phyloP scores from a whole-genome alignment of 2,888 invertebrate species.

The Mythimna lalbum region DNA sequence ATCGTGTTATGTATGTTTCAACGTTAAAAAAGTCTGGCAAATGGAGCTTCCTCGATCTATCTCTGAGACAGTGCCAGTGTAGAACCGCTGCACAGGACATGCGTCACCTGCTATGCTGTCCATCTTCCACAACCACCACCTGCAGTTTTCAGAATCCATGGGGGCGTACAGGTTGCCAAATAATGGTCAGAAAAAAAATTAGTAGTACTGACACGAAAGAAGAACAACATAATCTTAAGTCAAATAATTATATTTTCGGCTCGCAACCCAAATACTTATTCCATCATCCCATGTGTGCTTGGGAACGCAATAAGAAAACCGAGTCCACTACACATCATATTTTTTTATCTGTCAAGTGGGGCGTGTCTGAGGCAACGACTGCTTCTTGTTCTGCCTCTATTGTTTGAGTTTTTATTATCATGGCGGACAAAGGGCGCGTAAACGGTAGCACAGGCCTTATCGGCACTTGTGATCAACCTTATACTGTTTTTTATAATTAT shows the following conservation, averaged over 20 bases:
- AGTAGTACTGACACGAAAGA: too few species aligned
- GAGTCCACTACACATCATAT: slow-evolving; percentile 74
- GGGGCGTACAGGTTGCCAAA: too few species aligned
- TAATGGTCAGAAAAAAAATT: too few species aligned
- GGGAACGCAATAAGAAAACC: slow-evolving; percentile 81
- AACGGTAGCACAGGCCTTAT: slow-evolving; percentile 88
- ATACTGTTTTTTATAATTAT: slow-evolving; percentile 79
- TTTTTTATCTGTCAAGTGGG: slow-evolving; percentile 82
- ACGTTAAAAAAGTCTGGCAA: background rate
- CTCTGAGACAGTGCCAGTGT: too few species aligned
- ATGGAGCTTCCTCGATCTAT: too few species aligned
- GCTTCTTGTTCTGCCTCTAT: slow-evolving; percentile 80
- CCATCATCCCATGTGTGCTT: slow-evolving; percentile 58
- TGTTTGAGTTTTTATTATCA: slow-evolving; percentile 89
- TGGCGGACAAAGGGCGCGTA: slow-evolving; percentile 87
- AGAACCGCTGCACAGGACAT: too few species aligned
- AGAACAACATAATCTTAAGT: background rate
- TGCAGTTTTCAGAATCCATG: too few species aligned
- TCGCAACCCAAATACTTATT: slow-evolving; percentile 28
- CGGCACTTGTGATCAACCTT: slow-evolving; percentile 88
- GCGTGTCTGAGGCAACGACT: slow-evolving; percentile 81
- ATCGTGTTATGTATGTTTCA: background rate
- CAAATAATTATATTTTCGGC: slow-evolving; percentile 11
- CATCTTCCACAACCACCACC: too few species aligned
- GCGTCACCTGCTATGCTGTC: too few species aligned